These are phyloP conservation scores for Steromphala cineraria DNA, from an alignment of 2,888 invertebrate genomes.

Conservation along the genomic window DNA sequence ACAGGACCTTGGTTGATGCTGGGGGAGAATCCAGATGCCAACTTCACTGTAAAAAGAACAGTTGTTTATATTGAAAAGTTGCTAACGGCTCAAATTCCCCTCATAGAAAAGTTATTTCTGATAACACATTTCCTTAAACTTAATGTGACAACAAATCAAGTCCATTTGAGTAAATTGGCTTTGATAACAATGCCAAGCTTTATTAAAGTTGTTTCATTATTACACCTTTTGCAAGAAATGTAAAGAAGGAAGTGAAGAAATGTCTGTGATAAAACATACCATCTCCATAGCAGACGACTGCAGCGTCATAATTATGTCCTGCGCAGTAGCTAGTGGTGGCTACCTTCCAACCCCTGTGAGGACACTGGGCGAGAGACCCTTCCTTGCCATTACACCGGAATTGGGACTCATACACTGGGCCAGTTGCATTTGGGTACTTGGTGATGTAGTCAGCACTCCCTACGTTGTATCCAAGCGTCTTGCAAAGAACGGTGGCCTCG, in stretches of 20 bases:
- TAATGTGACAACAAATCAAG: no score
- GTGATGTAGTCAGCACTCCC: conserved; percentile 34
- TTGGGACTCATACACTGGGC: conserved; percentile 62
- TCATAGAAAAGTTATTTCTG: no score
- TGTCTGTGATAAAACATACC: conserved; percentile 38
- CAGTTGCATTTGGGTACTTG: conserved; percentile 26
- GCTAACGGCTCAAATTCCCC: no score
- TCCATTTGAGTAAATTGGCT: no score
- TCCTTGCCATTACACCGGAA: conserved; percentile 62
- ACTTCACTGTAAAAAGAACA: conserved; percentile 44
- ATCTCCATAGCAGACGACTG: conserved; percentile 57
- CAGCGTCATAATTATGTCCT: conserved; percentile 55
- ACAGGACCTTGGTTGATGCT: conserved; percentile 59
- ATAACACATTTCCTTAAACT: no score
- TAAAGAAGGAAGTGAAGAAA: no score
- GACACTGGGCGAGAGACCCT: conserved; percentile 49
- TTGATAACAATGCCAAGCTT: no score
- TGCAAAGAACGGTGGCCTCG: conserved; percentile 80
- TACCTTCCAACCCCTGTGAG: conserved; percentile 59
- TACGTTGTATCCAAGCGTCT: conserved; percentile 38
- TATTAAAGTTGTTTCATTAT: no score
- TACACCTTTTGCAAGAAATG: no score
- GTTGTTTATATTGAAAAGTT: no score
- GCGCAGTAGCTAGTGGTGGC: conserved; percentile 41
- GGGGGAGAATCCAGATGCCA: conserved; percentile 52